Evolutionary conservation across 2,113 vertebrate species (phyloP).

Genomic region (Tautogolabrus adspersus): DNA sequence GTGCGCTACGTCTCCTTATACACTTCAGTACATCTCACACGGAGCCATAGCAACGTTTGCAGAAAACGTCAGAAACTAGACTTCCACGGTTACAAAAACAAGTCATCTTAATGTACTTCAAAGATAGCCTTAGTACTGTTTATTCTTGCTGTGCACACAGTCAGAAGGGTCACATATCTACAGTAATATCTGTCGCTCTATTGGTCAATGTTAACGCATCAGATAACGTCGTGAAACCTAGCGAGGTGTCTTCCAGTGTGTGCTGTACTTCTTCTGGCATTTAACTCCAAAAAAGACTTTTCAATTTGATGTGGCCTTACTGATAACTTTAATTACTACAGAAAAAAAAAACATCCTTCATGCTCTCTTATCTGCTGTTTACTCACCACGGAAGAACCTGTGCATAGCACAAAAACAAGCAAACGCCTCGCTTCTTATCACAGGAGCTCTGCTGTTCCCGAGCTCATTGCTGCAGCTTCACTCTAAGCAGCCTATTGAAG

Average conservation of each 20-base stretch:
- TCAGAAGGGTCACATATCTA: constrained; percentile 73
- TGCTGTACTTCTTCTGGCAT: constrained; percentile 61
- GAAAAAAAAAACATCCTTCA: not conserved
- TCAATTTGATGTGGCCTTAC: constrained; percentile 86
- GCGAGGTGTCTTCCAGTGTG: constrained; percentile 65
- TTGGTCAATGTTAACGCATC: constrained; percentile 60
- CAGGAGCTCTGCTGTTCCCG: constrained; percentile 28
- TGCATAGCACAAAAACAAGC: constrained; percentile 57
- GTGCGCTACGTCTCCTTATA: constrained; percentile 85
- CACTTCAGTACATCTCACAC: constrained; percentile 70
- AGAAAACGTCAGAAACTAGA: constrained; percentile 74
- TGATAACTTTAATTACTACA: constrained; percentile 65
- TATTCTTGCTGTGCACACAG: constrained; percentile 68
- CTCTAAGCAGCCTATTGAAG: constrained; percentile 64
- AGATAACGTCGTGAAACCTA: constrained; percentile 49
- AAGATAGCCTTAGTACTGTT: constrained; percentile 81
- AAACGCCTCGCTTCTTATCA: constrained; percentile 53
- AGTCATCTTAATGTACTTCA: constrained; percentile 59
- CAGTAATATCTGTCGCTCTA: constrained; percentile 58
- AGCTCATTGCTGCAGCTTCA: constrained; percentile 33
- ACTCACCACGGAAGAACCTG: constrained; percentile 62
- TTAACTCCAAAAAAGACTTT: constrained; percentile 57
- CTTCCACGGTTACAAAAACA: constrained; percentile 80
- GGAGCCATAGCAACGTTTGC: constrained; percentile 81
- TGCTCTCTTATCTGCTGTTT: constrained; percentile 64